Percentiles rank a stretch among this genome's conserved stretches.
These are phyloP conservation scores for Heliangelus exortis DNA, from an alignment of 2,797 vertebrate species.

Conservation along the genomic window DNA sequence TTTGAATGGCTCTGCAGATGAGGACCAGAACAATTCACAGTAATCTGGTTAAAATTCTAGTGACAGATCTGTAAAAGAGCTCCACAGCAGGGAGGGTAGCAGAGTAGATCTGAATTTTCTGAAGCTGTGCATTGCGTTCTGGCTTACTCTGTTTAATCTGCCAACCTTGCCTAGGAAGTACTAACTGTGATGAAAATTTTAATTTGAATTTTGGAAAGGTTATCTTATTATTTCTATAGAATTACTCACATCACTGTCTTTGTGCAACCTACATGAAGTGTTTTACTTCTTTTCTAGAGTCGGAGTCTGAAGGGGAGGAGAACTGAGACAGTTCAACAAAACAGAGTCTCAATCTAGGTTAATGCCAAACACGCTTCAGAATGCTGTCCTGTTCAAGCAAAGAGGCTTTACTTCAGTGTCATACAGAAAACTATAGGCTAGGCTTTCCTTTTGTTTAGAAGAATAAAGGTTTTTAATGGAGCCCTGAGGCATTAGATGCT, in stretches of 20 bases:
- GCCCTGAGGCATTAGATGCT: constrained; percentile 79
- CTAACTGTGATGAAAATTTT: neutral
- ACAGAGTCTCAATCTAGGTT: constrained; percentile 59
- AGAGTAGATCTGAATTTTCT: neutral
- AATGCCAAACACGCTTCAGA: constrained; percentile 64
- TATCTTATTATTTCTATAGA: neutral
- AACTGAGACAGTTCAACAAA: constrained; percentile 74
- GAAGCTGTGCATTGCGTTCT: neutral
- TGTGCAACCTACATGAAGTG: neutral
- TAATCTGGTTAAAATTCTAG: neutral
- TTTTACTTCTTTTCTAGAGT: constrained; percentile 78
- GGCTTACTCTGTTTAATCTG: neutral
- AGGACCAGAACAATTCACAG: neutral
- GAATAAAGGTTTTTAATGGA: constrained; percentile 76
- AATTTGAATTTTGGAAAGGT: neutral
- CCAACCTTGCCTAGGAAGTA: neutral
- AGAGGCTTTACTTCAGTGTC: constrained; percentile 77
- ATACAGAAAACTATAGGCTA: constrained; percentile 76
- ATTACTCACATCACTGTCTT: neutral
- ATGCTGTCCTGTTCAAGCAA: constrained; percentile 70
- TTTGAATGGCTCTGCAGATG: neutral
- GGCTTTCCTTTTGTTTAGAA: constrained; percentile 77
- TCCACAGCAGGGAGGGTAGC: neutral
- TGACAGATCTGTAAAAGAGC: neutral
- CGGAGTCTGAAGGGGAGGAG: constrained; percentile 89